phyloP scores from a whole-genome alignment of 64 coral and sea anemone species.

The Pachyseris speciosa region DNA sequence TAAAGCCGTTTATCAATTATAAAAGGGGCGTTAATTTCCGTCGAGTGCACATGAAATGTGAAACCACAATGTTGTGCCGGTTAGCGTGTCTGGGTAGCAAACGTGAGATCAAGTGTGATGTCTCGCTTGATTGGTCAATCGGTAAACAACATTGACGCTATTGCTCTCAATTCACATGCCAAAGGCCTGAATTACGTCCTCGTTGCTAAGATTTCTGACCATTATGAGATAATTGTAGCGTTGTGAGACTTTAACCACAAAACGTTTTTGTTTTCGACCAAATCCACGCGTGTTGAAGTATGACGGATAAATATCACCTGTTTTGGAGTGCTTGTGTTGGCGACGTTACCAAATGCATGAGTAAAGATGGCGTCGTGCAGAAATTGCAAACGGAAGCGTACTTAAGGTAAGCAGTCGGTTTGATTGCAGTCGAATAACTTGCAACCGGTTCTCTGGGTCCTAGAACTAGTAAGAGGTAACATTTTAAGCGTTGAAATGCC shows the following conservation, averaged over 20 bases:
- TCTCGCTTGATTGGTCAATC: background rate
- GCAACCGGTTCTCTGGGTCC: too few species aligned
- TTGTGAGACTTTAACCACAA: background rate
- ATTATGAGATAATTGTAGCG: background rate
- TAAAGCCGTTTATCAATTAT: too few species aligned
- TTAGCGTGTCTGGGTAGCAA: background rate
- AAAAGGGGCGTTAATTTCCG: background rate
- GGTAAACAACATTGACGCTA: background rate
- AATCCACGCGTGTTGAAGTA: background rate
- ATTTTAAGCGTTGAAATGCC: too few species aligned
- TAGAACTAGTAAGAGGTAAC: too few species aligned
- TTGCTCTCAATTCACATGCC: background rate
- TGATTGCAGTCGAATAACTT: too few species aligned
- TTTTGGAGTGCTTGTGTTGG: background rate
- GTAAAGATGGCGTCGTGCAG: background rate
- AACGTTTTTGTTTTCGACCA: background rate
- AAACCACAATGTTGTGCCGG: background rate
- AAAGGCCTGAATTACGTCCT: background rate
- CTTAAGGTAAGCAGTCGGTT: too few species aligned
- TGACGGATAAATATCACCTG: background rate
- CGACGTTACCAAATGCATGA: background rate
- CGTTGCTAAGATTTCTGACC: background rate
- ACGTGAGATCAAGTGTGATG: background rate
- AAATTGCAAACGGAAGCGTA: too few species aligned
- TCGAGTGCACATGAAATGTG: background rate